Base-by-base conservation (phyloP, 2,888 invertebrate species). In the Pseudococcus jackbeardsleyi region DNA sequence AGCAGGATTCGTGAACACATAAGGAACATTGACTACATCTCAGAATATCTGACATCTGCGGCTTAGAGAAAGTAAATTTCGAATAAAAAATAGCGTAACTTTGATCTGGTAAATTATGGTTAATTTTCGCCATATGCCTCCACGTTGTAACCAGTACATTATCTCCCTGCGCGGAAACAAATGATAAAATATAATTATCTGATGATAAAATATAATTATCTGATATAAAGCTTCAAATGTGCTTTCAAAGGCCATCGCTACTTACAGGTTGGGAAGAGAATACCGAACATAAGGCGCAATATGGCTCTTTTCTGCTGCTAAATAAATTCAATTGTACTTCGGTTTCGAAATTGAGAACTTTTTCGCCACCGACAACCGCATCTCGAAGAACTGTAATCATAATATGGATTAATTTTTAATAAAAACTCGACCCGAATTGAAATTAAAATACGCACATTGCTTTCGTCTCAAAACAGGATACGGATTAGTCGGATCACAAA, bases 271-370 rank as follows among this genome's bases (percentile, higher is more conserved):
- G 89, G 15, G 86, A 79, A 84, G 89, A 91, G 90, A 94, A 93
- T 12, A 93, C 92, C 6, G 92, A 91, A 90, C 94, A 94, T 17
- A 94, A 91, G 15, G 93, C 92, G 91, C 94, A 94, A 90, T 93
- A 92, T 0, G 94, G 94, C n/a, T 92, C 91, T 85, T 92, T 91
- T 68, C 91, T 91, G 88, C 93, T 92, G 91, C 92, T 92, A 88
- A 91, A 92, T 86, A 91, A 90, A 90, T 94, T 94, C 91, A 92
- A 94, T 0, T 91, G 91, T 89, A 91, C 91, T 89, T 93, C 92
- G 1, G 92, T 91, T 7, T 92, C 91, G 88, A 92, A 91, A 89
- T 50, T 84, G 12, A 59, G 72, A n/a, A 79, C 22, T 46, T 89
- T 89, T 59, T 89, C 77, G 72, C 4, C 64, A 89, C 15, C 89